Evolutionary conservation across 2,113 vertebrate genomes (phyloP).

Genomic region (Albula goreensis): DNA sequence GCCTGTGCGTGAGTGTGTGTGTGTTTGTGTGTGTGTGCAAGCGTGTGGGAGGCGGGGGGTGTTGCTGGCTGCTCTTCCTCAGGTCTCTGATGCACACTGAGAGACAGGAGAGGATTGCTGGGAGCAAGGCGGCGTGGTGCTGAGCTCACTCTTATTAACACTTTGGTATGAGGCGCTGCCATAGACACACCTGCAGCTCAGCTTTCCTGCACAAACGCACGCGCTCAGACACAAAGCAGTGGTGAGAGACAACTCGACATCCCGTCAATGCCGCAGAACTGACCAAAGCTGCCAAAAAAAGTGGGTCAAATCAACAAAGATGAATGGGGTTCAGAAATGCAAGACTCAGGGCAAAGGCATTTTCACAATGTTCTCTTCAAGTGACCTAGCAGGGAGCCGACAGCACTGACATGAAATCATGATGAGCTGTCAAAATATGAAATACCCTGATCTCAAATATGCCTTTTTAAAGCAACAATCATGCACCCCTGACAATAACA

Average conservation of each 20-base stretch:
- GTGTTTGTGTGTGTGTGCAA: neutral
- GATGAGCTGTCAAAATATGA: neutral
- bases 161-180: slow-evolving; percentile 26
- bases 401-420: neutral
- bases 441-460: neutral
- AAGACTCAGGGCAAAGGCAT: neutral
- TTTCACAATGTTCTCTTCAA: neutral
- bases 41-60: slow-evolving; percentile 13
- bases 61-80: slow-evolving; percentile 13
- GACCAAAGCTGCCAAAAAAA: neutral
- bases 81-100: slow-evolving; percentile 35
- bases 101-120: slow-evolving; percentile 4
- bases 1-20: no score
- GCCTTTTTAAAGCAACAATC: neutral
- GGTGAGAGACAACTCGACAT: neutral
- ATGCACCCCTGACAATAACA: neutral
- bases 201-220: neutral
- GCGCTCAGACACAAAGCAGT: neutral
- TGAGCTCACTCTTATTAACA: slow-evolving; percentile 43
- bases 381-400: neutral
- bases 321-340: neutral
- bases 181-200: neutral
- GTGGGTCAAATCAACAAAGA: neutral
- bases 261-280: neutral
- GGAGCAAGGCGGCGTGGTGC: neutral